Evolutionary conservation across 2,888 invertebrate genomes (phyloP).

Genomic region (Cantharis rufa): DNA sequence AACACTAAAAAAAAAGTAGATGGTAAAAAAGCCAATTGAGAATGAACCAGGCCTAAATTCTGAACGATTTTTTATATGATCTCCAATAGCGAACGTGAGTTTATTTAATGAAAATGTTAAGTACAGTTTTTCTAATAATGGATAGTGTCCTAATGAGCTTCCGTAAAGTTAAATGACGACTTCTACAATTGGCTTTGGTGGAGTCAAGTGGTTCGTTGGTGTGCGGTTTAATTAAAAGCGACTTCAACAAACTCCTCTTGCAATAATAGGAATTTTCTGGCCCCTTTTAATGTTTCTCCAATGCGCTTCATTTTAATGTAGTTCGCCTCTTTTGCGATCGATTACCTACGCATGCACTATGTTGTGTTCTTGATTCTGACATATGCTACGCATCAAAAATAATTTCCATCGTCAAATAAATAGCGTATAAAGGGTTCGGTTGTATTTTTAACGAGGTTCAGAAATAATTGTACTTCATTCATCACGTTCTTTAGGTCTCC

Average conservation of each 20-base stretch:
- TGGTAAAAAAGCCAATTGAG: conserved; percentile 32
- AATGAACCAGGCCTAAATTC: conserved; percentile 29
- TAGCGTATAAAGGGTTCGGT: conserved; percentile 25
- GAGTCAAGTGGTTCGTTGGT: conserved; percentile 39
- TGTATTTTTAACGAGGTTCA: conserved; percentile 34
- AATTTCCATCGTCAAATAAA: background rate
- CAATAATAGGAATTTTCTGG: conserved; percentile 40
- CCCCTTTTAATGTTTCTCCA: conserved; percentile 34
- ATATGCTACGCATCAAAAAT: background rate
- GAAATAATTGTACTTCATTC: conserved; percentile 39
- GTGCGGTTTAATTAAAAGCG: conserved; percentile 42
- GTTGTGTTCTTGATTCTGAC: background rate
- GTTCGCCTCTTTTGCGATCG: background rate
- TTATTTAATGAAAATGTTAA: conserved; percentile 20
- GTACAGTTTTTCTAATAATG: conserved; percentile 21
- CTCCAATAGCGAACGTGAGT: conserved; percentile 15
- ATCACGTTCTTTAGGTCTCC: conserved; percentile 35
- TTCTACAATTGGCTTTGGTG: conserved; percentile 33
- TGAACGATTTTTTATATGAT: conserved; percentile 10
- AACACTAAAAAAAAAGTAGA: conserved; percentile 27
- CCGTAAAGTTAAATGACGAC: conserved; percentile 25
- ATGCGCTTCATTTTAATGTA: conserved; percentile 18
- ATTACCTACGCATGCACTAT: background rate
- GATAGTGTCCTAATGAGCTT: conserved; percentile 30
- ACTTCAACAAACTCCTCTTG: conserved; percentile 37